These are phyloP conservation scores for Hymenochirus boettgeri DNA, from an alignment of 2,113 vertebrate genomes.

Conservation along the genomic window DNA sequence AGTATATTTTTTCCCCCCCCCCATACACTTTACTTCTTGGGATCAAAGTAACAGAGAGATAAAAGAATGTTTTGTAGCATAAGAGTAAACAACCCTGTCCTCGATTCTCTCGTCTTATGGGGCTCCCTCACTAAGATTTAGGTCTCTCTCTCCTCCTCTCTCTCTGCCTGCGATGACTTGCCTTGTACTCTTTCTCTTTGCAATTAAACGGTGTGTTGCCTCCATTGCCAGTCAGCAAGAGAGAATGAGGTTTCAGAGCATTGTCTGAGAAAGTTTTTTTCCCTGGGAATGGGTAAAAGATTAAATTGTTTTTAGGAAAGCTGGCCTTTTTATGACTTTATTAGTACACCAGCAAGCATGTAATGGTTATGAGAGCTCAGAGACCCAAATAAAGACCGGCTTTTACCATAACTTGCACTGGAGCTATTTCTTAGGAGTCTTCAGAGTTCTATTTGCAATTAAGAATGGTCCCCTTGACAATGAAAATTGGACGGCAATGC, in stretches of 20 bases:
- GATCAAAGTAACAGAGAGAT: slow-evolving; percentile 17
- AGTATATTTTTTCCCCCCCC: not conserved
- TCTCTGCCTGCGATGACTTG: slow-evolving; percentile 40
- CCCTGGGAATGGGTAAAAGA: slow-evolving; percentile 44
- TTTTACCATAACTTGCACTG: slow-evolving; percentile 48
- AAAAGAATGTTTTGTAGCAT: slow-evolving; percentile 21
- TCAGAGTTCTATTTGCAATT: slow-evolving; percentile 47
- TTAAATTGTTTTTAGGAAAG: slow-evolving; percentile 56
- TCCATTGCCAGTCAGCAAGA: slow-evolving; percentile 38
- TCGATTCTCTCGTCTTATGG: slow-evolving; percentile 7
- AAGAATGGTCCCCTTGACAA: slow-evolving; percentile 42
- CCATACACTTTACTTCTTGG: slow-evolving; percentile 5
- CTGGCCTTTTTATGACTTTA: slow-evolving; percentile 50
- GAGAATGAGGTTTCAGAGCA: slow-evolving; percentile 45
- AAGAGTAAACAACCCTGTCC: slow-evolving; percentile 36
- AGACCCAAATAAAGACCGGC: slow-evolving; percentile 47
- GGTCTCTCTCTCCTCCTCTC: slow-evolving; percentile 11
- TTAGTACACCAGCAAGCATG: slow-evolving; percentile 53
- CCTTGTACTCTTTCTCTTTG: slow-evolving; percentile 34
- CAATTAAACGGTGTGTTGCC: slow-evolving; percentile 42
- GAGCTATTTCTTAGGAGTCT: slow-evolving; percentile 43
- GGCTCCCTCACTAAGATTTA: slow-evolving; percentile 1
- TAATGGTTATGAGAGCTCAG: slow-evolving; percentile 53
- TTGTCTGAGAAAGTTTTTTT: slow-evolving; percentile 50
- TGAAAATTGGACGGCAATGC: slow-evolving; percentile 26